Evolutionary conservation across 2,888 invertebrate species (phyloP).

Genomic region (Pollenia griseotomentosa): DNA sequence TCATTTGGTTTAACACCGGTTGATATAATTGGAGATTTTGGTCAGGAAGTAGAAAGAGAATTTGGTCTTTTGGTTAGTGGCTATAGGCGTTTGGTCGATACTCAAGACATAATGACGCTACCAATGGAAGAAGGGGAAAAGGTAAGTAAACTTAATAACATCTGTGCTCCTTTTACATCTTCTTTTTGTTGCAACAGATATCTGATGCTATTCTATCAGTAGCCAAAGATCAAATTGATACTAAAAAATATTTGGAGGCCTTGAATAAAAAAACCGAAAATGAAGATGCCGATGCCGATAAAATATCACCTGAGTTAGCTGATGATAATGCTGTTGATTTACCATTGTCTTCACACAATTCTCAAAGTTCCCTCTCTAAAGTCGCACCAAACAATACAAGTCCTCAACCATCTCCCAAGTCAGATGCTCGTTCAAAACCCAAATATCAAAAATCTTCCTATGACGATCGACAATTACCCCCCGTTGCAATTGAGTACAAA

Average conservation of each 20-base stretch:
- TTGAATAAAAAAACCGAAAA: constrained; percentile 62
- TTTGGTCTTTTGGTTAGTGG: constrained; percentile 82
- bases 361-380: constrained; percentile 13
- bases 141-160: constrained; percentile 7
- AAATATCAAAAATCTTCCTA: constrained; percentile 82
- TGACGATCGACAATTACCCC: constrained; percentile 82
- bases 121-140: constrained; percentile 65
- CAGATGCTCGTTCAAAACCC: constrained; percentile 67
- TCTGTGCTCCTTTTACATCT: neutral
- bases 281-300: neutral
- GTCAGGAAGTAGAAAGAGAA: constrained; percentile 82
- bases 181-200: constrained; percentile 65
- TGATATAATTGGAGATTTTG: constrained; percentile 83
- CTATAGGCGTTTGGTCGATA: constrained; percentile 77
- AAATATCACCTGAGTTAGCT: constrained; percentile 56
- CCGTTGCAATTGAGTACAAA: constrained; percentile 80
- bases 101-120: constrained; percentile 38
- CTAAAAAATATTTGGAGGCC: constrained; percentile 68
- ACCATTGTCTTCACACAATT: constrained; percentile 52
- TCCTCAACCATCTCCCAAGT: constrained; percentile 75
- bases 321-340: constrained; percentile 71
- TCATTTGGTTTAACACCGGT: constrained; percentile 79
- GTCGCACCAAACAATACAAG: constrained; percentile 13
- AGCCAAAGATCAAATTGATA: constrained; percentile 76
- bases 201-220: constrained; percentile 77